Conservation (phyloP, 2,888 invertebrate species). For the Xestia xanthographa region DNA sequence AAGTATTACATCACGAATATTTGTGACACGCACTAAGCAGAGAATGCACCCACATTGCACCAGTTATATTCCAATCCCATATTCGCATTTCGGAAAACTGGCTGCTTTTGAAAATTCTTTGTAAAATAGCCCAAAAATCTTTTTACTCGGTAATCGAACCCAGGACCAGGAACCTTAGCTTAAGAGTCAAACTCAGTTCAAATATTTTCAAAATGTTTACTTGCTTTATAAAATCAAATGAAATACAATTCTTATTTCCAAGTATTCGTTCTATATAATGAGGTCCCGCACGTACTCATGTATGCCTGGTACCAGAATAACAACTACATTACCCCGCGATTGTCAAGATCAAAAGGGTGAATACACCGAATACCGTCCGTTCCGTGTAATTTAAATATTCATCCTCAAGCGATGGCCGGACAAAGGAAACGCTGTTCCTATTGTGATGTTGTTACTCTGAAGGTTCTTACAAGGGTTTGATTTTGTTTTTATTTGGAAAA, state of each 20-base stretch:
- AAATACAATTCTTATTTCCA: neutral
- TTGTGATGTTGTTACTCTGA: constrained; percentile 16
- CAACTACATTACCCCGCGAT: constrained; percentile 20
- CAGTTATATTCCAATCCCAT: neutral
- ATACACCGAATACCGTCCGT: constrained; percentile 8
- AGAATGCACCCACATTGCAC: neutral
- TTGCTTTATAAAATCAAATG: neutral
- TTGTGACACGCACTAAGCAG: neutral
- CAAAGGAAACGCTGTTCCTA: constrained; percentile 20
- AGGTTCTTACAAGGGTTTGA: constrained; percentile 5
- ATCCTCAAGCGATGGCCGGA: constrained; percentile 22
- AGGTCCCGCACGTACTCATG: neutral
- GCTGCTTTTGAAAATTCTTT: neutral
- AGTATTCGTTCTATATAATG: too few relatives aligned
- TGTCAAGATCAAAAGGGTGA: constrained; percentile 28
- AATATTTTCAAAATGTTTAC: neutral
- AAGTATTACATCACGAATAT: neutral
- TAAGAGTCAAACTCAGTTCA: neutral
- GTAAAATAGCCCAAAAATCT: neutral
- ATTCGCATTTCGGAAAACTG: neutral
- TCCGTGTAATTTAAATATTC: constrained; percentile 46
- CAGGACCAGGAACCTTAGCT: neutral
- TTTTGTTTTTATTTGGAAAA: constrained; percentile 3
- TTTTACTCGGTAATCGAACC: neutral
- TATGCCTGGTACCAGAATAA: neutral